phyloP scores from a whole-genome alignment of 2,888 invertebrate species.

The Cenopis cana region DNA sequence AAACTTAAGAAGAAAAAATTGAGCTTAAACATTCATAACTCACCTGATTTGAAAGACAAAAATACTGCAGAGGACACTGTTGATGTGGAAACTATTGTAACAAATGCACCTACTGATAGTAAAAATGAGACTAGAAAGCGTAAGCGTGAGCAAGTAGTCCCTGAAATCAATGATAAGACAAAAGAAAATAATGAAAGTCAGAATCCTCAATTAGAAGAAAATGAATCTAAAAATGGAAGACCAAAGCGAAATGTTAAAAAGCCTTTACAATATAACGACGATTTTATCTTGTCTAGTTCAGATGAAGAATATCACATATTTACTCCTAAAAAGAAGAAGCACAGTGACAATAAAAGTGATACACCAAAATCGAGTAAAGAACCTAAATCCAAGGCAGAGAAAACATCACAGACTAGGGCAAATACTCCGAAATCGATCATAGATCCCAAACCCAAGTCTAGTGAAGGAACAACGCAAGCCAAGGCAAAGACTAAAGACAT shows the following conservation, averaged over 20 bases:
- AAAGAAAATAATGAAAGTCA: constrained; percentile 2
- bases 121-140: constrained; percentile 36
- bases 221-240: constrained; percentile 54
- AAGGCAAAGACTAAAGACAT: constrained; percentile 39
- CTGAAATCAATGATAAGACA: constrained; percentile 5
- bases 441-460: constrained; percentile 8
- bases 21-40: constrained; percentile 52
- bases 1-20: constrained; percentile 61
- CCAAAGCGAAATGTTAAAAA: constrained; percentile 71
- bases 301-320: constrained; percentile 78
- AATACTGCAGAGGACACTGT: constrained; percentile 20
- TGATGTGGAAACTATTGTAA: constrained; percentile 51
- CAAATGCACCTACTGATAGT: constrained; percentile 40
- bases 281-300: constrained; percentile 64
- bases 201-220: background rate
- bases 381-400: constrained; percentile 7
- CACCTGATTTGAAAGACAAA: constrained; percentile 43
- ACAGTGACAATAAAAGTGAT: constrained; percentile 23
- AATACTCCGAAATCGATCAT: constrained; percentile 25
- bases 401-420: constrained; percentile 13
- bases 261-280: constrained; percentile 73
- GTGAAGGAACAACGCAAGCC: background rate
- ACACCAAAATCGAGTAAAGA: constrained; percentile 16
- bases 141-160: constrained; percentile 21
- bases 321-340: constrained; percentile 74